Evolutionary conservation across 2,797 vertebrate species (phyloP).

Genomic region (Picus viridis): DNA sequence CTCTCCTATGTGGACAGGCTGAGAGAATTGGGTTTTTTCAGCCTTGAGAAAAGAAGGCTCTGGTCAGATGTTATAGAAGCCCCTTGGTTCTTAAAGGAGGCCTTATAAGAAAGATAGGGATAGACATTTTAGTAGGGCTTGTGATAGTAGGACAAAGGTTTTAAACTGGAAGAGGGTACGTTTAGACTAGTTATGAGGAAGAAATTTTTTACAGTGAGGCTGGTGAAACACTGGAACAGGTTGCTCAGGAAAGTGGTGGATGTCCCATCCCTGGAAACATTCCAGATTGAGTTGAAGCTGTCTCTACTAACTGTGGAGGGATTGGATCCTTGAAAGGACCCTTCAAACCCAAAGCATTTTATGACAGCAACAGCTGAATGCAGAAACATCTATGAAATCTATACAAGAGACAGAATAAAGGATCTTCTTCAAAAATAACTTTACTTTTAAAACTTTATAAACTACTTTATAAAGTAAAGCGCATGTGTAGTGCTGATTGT

Average conservation of each 20-base stretch:
- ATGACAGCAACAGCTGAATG: neutral
- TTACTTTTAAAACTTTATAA: neutral
- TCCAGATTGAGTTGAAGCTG: neutral
- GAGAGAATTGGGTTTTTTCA: neutral
- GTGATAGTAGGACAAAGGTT: accelerated
- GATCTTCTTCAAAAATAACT: neutral
- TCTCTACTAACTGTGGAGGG: accelerated
- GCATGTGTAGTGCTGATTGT: neutral
- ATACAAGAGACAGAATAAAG: accelerated
- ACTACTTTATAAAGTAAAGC: neutral
- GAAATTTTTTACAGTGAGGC: accelerated
- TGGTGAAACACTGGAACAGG: neutral
- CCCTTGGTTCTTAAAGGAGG: neutral
- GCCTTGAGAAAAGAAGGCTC: neutral
- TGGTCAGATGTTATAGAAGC: accelerated
- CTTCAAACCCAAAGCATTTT: neutral
- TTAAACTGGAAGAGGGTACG: neutral
- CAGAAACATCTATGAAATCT: neutral
- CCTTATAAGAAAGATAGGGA: neutral
- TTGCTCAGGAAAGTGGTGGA: neutral
- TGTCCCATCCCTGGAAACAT: neutral
- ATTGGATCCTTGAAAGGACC: neutral
- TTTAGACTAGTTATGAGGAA: neutral
- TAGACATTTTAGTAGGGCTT: neutral
- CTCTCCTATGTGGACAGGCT: accelerated